These are phyloP conservation scores for Neoascia interrupta DNA, from an alignment of 2,888 invertebrate genomes.

Conservation along the genomic window DNA sequence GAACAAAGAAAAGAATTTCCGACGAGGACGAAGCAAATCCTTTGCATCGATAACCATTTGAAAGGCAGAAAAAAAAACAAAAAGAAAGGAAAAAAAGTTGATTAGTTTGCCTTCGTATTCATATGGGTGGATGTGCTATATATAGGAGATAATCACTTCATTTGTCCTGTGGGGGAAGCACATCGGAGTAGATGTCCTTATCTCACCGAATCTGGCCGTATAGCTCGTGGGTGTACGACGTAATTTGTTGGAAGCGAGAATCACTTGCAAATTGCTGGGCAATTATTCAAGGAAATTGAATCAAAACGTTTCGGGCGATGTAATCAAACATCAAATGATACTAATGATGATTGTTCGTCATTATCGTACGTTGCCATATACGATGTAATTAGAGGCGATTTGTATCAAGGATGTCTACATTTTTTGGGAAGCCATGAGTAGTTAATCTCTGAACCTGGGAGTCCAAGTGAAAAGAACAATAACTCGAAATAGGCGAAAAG, in stretches of 20 bases:
- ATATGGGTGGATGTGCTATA: conserved; percentile 27
- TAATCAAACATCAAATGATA: conserved; percentile 57
- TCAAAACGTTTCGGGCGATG: conserved; percentile 46
- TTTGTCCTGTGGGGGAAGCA: conserved; percentile 31
- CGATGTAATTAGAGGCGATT: no score
- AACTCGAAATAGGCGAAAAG: no score
- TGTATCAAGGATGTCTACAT: no score
- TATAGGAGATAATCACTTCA: conserved; percentile 62
- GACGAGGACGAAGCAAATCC: conserved; percentile 37
- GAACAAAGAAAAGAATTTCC: conserved; percentile 55
- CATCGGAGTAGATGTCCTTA: conserved; percentile 17
- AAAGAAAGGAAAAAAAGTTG: conserved; percentile 29
- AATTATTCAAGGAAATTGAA: conserved; percentile 70
- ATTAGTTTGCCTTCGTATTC: conserved; percentile 45
- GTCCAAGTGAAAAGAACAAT: no score
- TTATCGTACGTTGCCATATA: conserved; percentile 5
- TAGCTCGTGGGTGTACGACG: conserved; percentile 9
- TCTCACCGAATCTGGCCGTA: conserved; percentile 11
- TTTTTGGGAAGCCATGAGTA: no score
- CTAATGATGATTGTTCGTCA: conserved; percentile 41
- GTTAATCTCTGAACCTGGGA: no score
- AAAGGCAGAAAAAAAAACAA: neutral
- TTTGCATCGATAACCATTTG: conserved; percentile 49
- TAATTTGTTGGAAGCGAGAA: conserved; percentile 39
- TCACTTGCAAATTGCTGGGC: conserved; percentile 66